Base-by-base conservation (phyloP, 2,888 invertebrate genomes). In the Serrognathus titanus region DNA sequence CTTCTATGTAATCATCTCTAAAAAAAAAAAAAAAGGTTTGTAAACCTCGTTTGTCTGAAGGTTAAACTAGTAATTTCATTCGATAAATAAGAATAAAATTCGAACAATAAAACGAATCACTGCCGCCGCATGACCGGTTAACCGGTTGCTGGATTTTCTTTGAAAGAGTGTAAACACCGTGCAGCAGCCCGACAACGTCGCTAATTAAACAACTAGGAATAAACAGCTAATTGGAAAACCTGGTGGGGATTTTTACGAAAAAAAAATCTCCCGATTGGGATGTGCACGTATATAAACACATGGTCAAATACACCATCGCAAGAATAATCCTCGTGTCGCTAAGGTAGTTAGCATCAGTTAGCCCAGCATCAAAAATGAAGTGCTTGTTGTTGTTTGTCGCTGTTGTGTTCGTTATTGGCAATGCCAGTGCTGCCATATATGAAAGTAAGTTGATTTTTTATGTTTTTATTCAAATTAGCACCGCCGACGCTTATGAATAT, bases 351-450 rank as follows among this genome's bases (percentile, higher is more conserved):
- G 24, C 24, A 31, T 31, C 24, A 31, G 24, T 31, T 31, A 31
- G 24, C 24, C 16, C 3, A 43, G 9, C 43, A 43, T 38, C 35
- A 13, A 51, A 51, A 53, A 60, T 60, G 60, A 58, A 58, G 55
- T 47, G 55, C 35, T 38, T 43, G 9, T 24, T 55, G 3, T 49
- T 59, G 24, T 16, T 60, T 43, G 50, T 12, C 10, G 38, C 45
- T 39, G 31, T 50, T 38, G 48, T 52, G 31, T 51, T 58, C n/a
- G 49, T 51, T 45, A 41, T 58, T 8, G 60, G 36, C 12, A 48
- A 51, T 46, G 57, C 47, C 3, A 50, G 46, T 57, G 53, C 55
- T 31, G 60, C 53, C 41, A 49, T 58, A 12, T 56, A 58, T 12
- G 46, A 51, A 41, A 36, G 60, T 61, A 58, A 61, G 60, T 61